Evolutionary conservation across 2,888 invertebrate genomes (phyloP).

Genomic region (Meandrusa payeni): DNA sequence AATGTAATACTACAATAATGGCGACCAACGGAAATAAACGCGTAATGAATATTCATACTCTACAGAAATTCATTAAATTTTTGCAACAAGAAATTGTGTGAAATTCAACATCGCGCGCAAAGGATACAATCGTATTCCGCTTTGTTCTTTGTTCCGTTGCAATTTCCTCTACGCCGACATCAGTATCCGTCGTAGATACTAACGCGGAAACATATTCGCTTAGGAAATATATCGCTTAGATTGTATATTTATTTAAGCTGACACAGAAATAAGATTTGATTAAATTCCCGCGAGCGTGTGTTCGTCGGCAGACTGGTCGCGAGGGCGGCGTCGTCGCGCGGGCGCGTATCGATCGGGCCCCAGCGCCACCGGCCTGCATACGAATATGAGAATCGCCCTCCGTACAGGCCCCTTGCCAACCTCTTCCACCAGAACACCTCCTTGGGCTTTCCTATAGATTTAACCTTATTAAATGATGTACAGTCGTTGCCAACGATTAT

Average conservation of each 20-base stretch:
- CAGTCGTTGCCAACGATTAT: too few relatives aligned
- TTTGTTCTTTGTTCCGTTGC: slow-evolving; percentile 1
- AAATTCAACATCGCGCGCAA: too few relatives aligned
- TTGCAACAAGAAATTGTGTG: too few relatives aligned
- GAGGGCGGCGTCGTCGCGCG: slow-evolving; percentile 67
- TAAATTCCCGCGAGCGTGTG: slow-evolving; percentile 53
- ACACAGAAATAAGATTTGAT: slow-evolving; percentile 39
- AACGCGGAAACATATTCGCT: neutral
- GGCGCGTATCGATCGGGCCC: slow-evolving; percentile 76
- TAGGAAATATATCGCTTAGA: neutral
- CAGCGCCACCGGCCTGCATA: slow-evolving; percentile 65
- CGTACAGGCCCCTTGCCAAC: slow-evolving; percentile 68
- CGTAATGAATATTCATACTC: too few relatives aligned
- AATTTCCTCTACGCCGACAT: neutral
- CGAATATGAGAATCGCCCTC: slow-evolving; percentile 73
- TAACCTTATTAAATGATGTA: slow-evolving; percentile 17
- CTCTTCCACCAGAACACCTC: slow-evolving; percentile 60
- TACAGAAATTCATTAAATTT: too few relatives aligned
- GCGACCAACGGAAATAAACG: too few relatives aligned
- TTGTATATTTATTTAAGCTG: slow-evolving; percentile 11
- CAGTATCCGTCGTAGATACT: too few relatives aligned
- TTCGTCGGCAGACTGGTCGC: slow-evolving; percentile 53
- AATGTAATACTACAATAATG: too few relatives aligned
- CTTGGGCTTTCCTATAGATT: slow-evolving; percentile 40
- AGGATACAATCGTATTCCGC: too few relatives aligned